Conservation (phyloP, 2,797 vertebrate genomes). For the Eospalax fontanierii region DNA sequence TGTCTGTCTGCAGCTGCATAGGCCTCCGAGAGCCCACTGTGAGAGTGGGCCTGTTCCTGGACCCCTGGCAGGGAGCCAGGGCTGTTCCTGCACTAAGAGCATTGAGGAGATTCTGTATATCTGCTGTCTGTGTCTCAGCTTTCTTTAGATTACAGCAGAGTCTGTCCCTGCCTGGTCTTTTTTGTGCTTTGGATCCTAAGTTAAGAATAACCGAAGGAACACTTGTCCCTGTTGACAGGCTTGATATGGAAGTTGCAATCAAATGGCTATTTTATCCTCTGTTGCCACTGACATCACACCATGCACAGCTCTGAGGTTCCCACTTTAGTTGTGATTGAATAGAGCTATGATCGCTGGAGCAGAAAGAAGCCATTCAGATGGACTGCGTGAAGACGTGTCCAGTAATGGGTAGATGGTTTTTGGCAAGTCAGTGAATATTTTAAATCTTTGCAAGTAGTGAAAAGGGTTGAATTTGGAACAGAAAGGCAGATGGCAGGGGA, state of each 20-base stretch:
- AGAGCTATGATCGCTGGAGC: conserved; percentile 55
- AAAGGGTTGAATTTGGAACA: conserved; percentile 55
- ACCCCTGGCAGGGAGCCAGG: conserved; percentile 72
- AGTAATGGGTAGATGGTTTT: conserved; percentile 62
- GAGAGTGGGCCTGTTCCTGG: conserved; percentile 76
- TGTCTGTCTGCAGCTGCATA: conserved; percentile 77
- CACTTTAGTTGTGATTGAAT: conserved; percentile 69
- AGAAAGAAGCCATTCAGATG: conserved; percentile 78
- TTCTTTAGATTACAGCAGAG: conserved; percentile 72
- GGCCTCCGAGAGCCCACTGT: conserved; percentile 45
- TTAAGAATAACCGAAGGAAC: conserved; percentile 72
- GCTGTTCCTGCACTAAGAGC: background rate
- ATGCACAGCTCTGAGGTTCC: conserved; percentile 46
- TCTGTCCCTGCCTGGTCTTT: conserved; percentile 80
- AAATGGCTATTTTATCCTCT: conserved; percentile 61
- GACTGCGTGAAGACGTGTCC: conserved; percentile 60
- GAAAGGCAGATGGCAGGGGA: conserved; percentile 48
- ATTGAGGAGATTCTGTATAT: conserved; percentile 73
- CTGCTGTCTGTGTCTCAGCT: conserved; percentile 15
- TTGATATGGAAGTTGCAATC: conserved; percentile 59
- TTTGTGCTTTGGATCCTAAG: conserved; percentile 70
- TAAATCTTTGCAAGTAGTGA: conserved; percentile 66
- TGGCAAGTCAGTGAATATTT: conserved; percentile 79
- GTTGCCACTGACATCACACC: conserved; percentile 34
- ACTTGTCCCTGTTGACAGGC: conserved; percentile 62